A percentile compares a stretch with the other conserved stretches of the same genome.
Conservation (phyloP, 2,888 invertebrate species). For the Lasioglossum calceatum region DNA sequence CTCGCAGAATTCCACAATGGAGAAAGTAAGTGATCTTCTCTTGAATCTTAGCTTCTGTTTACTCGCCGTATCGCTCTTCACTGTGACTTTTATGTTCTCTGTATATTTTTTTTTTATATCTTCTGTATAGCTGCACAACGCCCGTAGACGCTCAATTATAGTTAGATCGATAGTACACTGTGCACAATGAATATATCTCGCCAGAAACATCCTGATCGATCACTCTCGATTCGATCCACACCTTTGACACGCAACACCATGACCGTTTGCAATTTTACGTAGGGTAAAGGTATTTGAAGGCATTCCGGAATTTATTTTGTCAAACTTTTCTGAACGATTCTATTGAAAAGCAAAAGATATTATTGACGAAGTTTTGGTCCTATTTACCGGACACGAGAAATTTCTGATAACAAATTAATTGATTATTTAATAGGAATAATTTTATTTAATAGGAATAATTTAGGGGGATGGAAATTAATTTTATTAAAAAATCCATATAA, state of each 20-base stretch:
- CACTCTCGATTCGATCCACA: neutral
- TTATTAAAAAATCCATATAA: no score
- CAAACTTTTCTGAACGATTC: no score
- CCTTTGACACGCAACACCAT: neutral
- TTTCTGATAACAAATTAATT: no score
- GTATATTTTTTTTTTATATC: slow-evolving; percentile 54
- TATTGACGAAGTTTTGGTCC: no score
- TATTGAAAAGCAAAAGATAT: no score
- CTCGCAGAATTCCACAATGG: slow-evolving; percentile 96
- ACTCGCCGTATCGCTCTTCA: slow-evolving; percentile 69
- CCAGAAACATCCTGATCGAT: neutral
- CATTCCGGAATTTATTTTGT: no score
- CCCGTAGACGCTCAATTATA: slow-evolving; percentile 68
- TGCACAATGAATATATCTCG: slow-evolving; percentile 64
- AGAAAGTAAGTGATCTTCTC: slow-evolving; percentile 93
- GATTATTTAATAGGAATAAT: no score
- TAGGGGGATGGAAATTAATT: no score
- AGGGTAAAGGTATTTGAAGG: no score
- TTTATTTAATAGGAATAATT: no score
- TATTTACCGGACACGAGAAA: no score
- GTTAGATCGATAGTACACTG: slow-evolving; percentile 22
- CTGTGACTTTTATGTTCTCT: slow-evolving; percentile 63
- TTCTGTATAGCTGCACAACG: slow-evolving; percentile 69
- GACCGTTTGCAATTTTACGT: neutral
- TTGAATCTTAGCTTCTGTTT: slow-evolving; percentile 79